Evolutionary conservation across 2,113 vertebrate species (phyloP).

Genomic region (Bubalus kerabau): DNA sequence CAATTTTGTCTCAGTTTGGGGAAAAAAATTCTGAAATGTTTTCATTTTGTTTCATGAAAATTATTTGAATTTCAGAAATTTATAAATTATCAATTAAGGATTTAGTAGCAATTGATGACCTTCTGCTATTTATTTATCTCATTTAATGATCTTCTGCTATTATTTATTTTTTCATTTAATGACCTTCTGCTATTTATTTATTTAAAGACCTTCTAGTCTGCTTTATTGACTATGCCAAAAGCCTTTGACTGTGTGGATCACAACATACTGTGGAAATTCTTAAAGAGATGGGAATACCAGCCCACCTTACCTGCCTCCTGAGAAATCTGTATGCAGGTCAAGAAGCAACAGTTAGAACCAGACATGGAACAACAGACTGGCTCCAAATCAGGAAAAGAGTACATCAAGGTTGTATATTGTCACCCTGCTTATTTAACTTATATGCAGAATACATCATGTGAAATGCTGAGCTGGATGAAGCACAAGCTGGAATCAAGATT

Average conservation of each 20-base stretch:
- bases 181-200: background rate
- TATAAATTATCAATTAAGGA: background rate
- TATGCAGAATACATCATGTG: background rate
- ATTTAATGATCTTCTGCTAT: background rate
- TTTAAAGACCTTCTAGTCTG: background rate
- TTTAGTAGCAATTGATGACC: background rate
- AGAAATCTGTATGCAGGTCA: background rate
- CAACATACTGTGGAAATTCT: background rate
- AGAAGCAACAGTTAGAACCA: background rate
- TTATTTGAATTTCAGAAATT: background rate
- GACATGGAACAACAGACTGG: background rate
- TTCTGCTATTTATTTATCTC: background rate
- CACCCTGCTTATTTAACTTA: background rate
- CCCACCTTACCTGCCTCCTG: background rate
- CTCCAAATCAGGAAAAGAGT: background rate
- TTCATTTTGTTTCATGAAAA: background rate
- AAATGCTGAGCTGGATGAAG: background rate
- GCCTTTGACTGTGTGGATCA: background rate
- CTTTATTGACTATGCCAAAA: background rate
- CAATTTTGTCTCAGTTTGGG: background rate
- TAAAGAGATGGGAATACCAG: background rate
- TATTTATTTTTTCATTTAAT: background rate
- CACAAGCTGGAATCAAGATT: background rate
- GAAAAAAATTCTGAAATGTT: background rate
- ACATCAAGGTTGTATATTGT: background rate